Conservation (phyloP, 1,140 invertebrate genomes). For the Galendromus occidentalis region DNA sequence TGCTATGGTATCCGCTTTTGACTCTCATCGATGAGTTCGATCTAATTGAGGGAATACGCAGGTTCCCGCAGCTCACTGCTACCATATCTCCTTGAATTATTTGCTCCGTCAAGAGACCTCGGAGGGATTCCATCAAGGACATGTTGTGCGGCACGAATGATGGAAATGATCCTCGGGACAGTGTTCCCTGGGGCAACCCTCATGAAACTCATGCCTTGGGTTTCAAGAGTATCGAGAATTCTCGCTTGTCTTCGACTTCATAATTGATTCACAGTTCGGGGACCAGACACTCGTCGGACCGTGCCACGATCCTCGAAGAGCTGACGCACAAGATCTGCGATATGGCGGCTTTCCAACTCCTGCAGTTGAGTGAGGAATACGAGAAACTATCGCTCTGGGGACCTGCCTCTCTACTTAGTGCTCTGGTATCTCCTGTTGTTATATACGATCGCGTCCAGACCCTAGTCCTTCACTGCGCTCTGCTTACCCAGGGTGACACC, state of each 20-base stretch:
- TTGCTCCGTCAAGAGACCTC: too few relatives aligned
- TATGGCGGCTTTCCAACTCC: not conserved
- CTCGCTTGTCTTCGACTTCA: too few relatives aligned
- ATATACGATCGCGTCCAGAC: conserved; percentile 5
- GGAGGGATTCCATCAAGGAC: too few relatives aligned
- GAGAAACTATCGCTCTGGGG: not conserved
- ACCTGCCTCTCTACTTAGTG: not conserved
- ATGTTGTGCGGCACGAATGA: too few relatives aligned
- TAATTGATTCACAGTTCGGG: not conserved
- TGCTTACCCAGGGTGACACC: conserved; percentile 1
- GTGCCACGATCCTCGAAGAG: conserved; percentile 5
- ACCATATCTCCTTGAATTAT: too few relatives aligned
- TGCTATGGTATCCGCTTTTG: not conserved
- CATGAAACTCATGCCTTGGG: too few relatives aligned
- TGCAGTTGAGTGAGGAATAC: not conserved
- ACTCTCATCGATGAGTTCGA: too few relatives aligned
- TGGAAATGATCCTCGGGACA: too few relatives aligned
- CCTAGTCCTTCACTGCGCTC: not conserved
- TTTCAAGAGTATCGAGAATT: too few relatives aligned
- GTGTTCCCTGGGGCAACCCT: too few relatives aligned
- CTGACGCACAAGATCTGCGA: conserved; percentile 11
- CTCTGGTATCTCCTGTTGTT: not conserved
- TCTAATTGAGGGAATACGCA: too few relatives aligned
- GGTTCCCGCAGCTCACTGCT: too few relatives aligned
- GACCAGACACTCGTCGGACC: not conserved